Evolutionary conservation across 1,140 invertebrate genomes (phyloP).

Genomic region (Drosophila bocqueti): DNA sequence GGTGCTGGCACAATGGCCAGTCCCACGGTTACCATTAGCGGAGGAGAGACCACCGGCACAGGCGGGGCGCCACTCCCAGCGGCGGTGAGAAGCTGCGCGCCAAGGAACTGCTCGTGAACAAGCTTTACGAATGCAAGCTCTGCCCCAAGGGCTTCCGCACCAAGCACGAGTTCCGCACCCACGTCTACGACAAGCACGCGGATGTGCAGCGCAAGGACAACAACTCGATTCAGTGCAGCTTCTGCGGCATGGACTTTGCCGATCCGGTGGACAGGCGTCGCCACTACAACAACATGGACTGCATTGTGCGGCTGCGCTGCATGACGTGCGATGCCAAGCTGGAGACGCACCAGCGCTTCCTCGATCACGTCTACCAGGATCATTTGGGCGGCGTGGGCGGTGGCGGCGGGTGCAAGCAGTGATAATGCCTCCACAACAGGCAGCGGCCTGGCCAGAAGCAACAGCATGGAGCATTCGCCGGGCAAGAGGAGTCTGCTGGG

Average conservation of each 20-base stretch:
- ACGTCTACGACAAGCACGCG: conserved; percentile 84
- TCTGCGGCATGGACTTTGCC: conserved; percentile 80
- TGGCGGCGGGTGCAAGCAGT: conserved; percentile 54
- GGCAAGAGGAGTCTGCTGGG: conserved; percentile 63
- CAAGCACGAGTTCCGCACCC: conserved; percentile 83
- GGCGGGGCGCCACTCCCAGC: too few species aligned
- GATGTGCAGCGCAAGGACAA: conserved; percentile 81
- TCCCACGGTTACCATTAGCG: conserved; percentile 6
- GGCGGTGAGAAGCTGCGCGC: conserved; percentile 68
- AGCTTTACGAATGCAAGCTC: conserved; percentile 83
- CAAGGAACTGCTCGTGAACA: conserved; percentile 82
- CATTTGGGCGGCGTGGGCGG: conserved; percentile 70
- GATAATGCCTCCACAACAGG: conserved; percentile 66
- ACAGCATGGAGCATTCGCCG: conserved; percentile 66
- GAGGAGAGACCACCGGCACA: neutral
- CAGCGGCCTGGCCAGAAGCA: conserved; percentile 40
- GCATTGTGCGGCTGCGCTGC: conserved; percentile 82
- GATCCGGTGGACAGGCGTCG: conserved; percentile 80
- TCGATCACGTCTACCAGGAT: conserved; percentile 84
- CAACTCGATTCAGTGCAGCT: conserved; percentile 75
- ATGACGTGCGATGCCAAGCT: conserved; percentile 83
- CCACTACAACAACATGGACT: conserved; percentile 85
- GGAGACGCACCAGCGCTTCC: conserved; percentile 80
- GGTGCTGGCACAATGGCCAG: conserved; percentile 13
- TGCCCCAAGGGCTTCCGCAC: conserved; percentile 82